These are phyloP conservation scores for Caranx ignobilis DNA, from an alignment of 2,113 vertebrate species.

Conservation along the genomic window DNA sequence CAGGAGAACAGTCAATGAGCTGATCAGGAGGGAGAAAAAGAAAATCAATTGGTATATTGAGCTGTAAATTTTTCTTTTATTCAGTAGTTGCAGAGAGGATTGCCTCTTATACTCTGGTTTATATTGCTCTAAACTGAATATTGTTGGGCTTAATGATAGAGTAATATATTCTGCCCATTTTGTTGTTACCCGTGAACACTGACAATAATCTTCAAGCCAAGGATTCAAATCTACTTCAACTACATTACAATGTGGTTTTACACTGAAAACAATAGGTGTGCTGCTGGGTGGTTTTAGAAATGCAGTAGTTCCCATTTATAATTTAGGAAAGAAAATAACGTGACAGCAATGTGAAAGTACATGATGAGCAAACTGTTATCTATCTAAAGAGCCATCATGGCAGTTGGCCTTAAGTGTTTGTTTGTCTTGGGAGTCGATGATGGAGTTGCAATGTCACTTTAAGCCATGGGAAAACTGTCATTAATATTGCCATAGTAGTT, in stretches of 20 bases:
- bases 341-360: constrained; percentile 24
- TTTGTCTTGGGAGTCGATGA: constrained; percentile 57
- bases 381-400: constrained; percentile 34
- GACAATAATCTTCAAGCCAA: not conserved
- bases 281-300: not conserved
- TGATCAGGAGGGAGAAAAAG: not conserved
- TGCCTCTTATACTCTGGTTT: not conserved
- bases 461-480: constrained; percentile 21
- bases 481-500: constrained; percentile 26
- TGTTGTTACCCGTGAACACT: not conserved
- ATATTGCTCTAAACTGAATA: not conserved
- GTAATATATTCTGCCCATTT: not conserved
- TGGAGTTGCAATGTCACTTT: constrained; percentile 5
- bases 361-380: constrained; percentile 34
- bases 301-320: constrained; percentile 6
- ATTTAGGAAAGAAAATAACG: constrained; percentile 10
- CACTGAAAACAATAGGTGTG: not conserved
- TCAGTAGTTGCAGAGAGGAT: not conserved
- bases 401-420: constrained; percentile 11
- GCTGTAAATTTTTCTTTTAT: not conserved
- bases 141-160: not conserved
- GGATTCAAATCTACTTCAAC: not conserved
- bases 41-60: not conserved
- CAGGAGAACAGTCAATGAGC: too few relatives aligned
- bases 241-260: not conserved